These are phyloP conservation scores for Papilio helenus DNA, from an alignment of 1,140 invertebrate genomes.

Conservation along the genomic window DNA sequence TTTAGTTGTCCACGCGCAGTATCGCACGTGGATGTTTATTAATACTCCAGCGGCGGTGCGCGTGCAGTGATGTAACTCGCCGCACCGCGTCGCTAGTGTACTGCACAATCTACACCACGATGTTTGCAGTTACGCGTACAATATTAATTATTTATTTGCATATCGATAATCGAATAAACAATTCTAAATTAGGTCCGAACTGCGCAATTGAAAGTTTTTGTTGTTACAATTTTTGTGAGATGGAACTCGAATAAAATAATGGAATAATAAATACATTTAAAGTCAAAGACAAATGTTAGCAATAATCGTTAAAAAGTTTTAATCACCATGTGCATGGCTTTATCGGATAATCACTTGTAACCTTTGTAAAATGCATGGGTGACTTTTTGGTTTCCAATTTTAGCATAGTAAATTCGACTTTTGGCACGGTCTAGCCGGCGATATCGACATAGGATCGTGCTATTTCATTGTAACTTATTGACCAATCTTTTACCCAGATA, in stretches of 20 bases:
- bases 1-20: slow-evolving; percentile 51
- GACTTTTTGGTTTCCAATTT: slow-evolving; percentile 41
- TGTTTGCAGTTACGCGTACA: slow-evolving; percentile 25
- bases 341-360: slow-evolving; percentile 14
- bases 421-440: slow-evolving; percentile 45
- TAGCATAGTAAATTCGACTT: slow-evolving; percentile 49
- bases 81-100: slow-evolving; percentile 47
- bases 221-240: background rate
- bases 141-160: slow-evolving; percentile 26
- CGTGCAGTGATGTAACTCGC: slow-evolving; percentile 71
- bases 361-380: slow-evolving; percentile 31
- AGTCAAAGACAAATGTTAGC: background rate
- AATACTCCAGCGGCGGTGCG: slow-evolving; percentile 67
- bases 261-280: background rate
- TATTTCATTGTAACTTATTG: slow-evolving; percentile 42
- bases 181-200: background rate
- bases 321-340: background rate
- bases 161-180: slow-evolving; percentile 2
- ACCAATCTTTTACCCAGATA: slow-evolving; percentile 51
- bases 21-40: slow-evolving; percentile 74
- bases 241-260: background rate
- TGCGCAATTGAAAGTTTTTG: background rate
- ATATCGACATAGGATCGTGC: slow-evolving; percentile 44
- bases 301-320: background rate
- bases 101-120: slow-evolving; percentile 39